Evolutionary conservation across 2,888 invertebrate genomes (phyloP), one percentile per base, ranked within the genome.

Genomic region (Temnothorax ravouxi): DNA sequence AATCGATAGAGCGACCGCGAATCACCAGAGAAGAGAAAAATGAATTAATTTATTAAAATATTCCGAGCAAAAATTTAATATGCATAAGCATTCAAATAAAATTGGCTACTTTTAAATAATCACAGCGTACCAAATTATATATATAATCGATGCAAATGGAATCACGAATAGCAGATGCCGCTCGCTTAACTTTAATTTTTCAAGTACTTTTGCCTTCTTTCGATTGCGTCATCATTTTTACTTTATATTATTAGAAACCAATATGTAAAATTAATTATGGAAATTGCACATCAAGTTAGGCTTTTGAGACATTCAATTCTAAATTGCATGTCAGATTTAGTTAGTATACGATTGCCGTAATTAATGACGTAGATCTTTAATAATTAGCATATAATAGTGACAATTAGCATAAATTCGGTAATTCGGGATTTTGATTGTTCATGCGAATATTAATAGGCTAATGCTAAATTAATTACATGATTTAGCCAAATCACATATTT

Each of bases 1-100:
- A 66, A 80, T 80, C 79, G 79, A 80, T 71, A 9, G 47, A 50
- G n/a, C 47, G 9, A 18, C 15, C 25, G 29, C 41, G 11, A 41
- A 74, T 75, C 3, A 74, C 59, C 3, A 6, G 5, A 18, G 47
- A 67, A 29, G 2, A 62, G 69, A 67, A 34, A 67, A 38, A 80
- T 80, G 11, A 71, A 59, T 59, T 79, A 1, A 79, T 71, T 38
- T 71, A 79, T 71, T 79, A 72, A 80, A 80, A 80, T 77, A 56
- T 59, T 71, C 38, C 13, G 21, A 5, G 38, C 11, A 47, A 9
- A 38, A 21, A 80, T 47, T 34, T 50, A 59, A 59, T 59, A 59
- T 47, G 47, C 47, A 59, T 34, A 47, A 34, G 34, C 56, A 47
- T 56, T 59, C 38, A 38, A 80, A 80, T 80, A 47, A 80, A 80